phyloP scores from a whole-genome alignment of 2,888 invertebrate species.

The Fabriciana adippe region DNA sequence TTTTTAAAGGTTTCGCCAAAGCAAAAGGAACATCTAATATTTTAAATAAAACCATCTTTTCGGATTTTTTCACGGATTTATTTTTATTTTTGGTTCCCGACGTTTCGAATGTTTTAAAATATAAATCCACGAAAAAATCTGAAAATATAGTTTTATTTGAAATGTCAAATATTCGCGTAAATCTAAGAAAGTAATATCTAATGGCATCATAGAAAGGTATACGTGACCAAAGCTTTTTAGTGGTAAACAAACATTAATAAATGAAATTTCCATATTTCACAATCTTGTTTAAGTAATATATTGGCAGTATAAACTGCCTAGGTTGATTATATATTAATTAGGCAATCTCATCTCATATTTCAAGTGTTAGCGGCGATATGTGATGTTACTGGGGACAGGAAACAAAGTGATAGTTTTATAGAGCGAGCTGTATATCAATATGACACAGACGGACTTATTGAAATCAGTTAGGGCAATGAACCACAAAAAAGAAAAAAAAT shows the following conservation, averaged over 20 bases:
- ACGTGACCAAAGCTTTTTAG: slow-evolving; percentile 2
- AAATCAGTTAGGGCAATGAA: slow-evolving; percentile 4
- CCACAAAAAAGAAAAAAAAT: background rate
- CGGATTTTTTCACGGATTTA: too few species aligned
- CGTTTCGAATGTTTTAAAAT: too few species aligned
- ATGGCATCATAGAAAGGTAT: background rate
- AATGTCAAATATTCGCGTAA: too few species aligned
- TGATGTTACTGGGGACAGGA: slow-evolving; percentile 13
- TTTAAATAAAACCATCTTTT: too few species aligned
- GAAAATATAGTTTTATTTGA: too few species aligned
- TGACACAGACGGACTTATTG: slow-evolving; percentile 14
- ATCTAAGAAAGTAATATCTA: too few species aligned
- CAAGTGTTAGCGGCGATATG: slow-evolving; percentile 18
- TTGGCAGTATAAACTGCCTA: slow-evolving; percentile 18
- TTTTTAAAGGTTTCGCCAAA: too few species aligned
- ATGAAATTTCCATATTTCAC: slow-evolving; percentile 20
- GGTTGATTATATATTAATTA: slow-evolving; percentile 22
- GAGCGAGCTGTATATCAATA: slow-evolving; percentile 16
- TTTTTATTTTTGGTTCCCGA: too few species aligned
- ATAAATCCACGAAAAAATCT: too few species aligned
- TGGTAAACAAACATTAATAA: slow-evolving; percentile 7
- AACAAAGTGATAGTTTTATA: slow-evolving; percentile 12
- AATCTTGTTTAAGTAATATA: slow-evolving; percentile 17
- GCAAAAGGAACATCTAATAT: too few species aligned
- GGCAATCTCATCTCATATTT: slow-evolving; percentile 7